These are phyloP conservation scores for Anodontia alba DNA, from an alignment of 2,888 invertebrate species.

Conservation along the genomic window DNA sequence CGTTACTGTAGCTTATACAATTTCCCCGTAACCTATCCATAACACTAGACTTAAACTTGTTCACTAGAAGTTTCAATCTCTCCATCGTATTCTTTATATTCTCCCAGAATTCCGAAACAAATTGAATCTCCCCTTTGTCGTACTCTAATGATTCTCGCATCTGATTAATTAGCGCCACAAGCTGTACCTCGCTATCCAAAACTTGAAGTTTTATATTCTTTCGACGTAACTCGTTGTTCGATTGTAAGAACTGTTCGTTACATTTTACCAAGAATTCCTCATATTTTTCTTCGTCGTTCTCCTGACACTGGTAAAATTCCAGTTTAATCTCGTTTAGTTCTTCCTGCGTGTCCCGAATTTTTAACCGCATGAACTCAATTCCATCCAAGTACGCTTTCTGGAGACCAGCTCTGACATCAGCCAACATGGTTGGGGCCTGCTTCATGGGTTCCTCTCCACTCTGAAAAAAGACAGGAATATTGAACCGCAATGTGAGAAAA, in stretches of 20 bases:
- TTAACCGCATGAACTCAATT: conserved; percentile 76
- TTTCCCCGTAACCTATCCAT: conserved; percentile 75
- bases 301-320: conserved; percentile 72
- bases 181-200: conserved; percentile 69
- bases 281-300: conserved; percentile 68
- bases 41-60: conserved; percentile 76
- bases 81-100: conserved; percentile 75
- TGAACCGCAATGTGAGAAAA: not conserved
- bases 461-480: conserved; percentile 40
- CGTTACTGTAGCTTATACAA: conserved; percentile 76
- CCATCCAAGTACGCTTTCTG: conserved; percentile 80
- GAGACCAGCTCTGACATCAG: conserved; percentile 69
- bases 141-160: conserved; percentile 66
- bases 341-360: conserved; percentile 73
- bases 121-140: conserved; percentile 70
- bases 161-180: conserved; percentile 77
- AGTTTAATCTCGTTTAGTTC: conserved; percentile 71
- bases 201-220: conserved; percentile 70
- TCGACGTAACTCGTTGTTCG: conserved; percentile 75
- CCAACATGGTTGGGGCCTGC: conserved; percentile 51
- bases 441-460: conserved; percentile 47
- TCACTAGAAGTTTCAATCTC: conserved; percentile 65
- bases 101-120: conserved; percentile 80
- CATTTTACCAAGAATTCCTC: conserved; percentile 73
- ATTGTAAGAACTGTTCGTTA: conserved; percentile 77